Percentiles rank a stretch among this genome's conserved stretches.
Evolutionary conservation across 2,888 invertebrate genomes (phyloP).

Genomic region (Pristionchus japonicus): DNA sequence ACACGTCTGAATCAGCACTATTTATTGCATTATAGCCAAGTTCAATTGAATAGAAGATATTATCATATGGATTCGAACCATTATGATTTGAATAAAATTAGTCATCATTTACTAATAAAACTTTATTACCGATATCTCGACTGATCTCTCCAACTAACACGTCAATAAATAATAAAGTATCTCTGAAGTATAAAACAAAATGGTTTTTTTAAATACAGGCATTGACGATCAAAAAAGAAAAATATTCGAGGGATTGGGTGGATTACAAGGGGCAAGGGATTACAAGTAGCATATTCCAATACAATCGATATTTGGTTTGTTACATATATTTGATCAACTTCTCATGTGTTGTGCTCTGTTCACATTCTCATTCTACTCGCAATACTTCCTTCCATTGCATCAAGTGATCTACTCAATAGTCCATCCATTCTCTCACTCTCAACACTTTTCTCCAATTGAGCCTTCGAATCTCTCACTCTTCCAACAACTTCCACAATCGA

Average conservation of each 20-base stretch:
- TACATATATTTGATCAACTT: too few relatives aligned
- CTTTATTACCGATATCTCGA: background rate
- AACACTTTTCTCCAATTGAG: slow-evolving; percentile 87
- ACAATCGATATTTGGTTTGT: too few relatives aligned
- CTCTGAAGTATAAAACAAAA: background rate
- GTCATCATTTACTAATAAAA: background rate
- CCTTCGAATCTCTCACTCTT: slow-evolving; percentile 92
- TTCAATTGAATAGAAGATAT: slow-evolving; percentile 12
- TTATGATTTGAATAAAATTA: background rate
- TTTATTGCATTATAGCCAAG: too few relatives aligned
- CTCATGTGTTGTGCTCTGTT: too few relatives aligned
- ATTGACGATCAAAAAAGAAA: background rate
- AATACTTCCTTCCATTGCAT: slow-evolving; percentile 35
- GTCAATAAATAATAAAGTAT: background rate
- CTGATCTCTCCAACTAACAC: background rate
- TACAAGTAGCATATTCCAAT: background rate
- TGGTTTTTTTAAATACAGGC: background rate
- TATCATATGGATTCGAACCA: background rate
- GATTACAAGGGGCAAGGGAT: background rate
- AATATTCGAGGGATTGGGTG: background rate
- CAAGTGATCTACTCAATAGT: slow-evolving; percentile 83
- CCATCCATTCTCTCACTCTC: slow-evolving; percentile 96
- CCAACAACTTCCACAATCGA: slow-evolving; percentile 85
- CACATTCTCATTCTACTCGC: slow-evolving; percentile 36
- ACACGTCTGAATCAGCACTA: too few relatives aligned